Evolutionary conservation across 2,113 vertebrate species (phyloP).

Genomic region (Chloropsis hardwickii): DNA sequence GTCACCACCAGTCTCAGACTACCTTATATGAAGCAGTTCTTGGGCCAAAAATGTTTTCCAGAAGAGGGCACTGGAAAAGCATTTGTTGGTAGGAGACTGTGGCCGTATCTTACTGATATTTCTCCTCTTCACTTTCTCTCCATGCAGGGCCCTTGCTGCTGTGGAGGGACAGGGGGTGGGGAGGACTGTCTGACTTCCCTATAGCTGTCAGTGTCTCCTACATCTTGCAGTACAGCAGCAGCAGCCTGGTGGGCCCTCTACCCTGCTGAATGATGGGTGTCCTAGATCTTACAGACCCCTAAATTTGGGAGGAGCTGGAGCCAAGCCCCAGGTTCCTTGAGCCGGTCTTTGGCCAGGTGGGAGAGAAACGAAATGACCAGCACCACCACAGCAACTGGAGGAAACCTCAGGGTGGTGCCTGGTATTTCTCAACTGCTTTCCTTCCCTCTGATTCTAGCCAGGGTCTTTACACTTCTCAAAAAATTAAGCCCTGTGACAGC

Average conservation of each 20-base stretch:
- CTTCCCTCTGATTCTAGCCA: not conserved
- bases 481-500: not conserved
- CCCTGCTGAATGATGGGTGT: not conserved
- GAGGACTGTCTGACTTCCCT: not conserved
- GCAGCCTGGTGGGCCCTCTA: not conserved
- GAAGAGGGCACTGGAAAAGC: conserved; percentile 68
- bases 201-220: not conserved
- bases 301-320: not conserved
- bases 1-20: not conserved
- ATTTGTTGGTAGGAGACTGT: not conserved
- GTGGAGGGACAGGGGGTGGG: not conserved
- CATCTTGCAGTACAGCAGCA: not conserved
- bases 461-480: not conserved
- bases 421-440: not conserved
- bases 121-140: not conserved
- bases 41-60: conserved; percentile 44
- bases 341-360: not conserved
- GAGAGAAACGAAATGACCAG: accelerated
- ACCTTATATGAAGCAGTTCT: not conserved
- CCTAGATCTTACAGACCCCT: not conserved
- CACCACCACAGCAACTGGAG: not conserved
- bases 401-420: not conserved
- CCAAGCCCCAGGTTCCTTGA: not conserved
- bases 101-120: not conserved
- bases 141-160: not conserved